phyloP scores from a whole-genome alignment of 2,113 vertebrate genomes.

The Solea solea region DNA sequence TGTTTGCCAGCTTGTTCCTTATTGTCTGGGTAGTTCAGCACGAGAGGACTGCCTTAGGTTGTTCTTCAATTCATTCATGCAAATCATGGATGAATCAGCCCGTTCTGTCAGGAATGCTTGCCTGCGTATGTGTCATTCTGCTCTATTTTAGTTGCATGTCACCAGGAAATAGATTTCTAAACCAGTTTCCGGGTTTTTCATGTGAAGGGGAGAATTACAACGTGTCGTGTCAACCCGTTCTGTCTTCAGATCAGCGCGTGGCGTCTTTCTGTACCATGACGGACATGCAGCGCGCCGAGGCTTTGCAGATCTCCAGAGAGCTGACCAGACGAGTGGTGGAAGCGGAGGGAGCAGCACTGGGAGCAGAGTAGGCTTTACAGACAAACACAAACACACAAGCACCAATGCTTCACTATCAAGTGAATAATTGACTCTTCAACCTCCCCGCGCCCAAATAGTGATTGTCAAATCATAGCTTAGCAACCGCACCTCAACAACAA shows the following conservation, averaged over 20 bases:
- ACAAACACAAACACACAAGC: conserved; percentile 17
- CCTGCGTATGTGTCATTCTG: conserved; percentile 18
- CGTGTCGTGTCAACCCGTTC: conserved; percentile 30
- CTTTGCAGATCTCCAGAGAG: conserved; percentile 86
- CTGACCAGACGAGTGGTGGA: conserved; percentile 86
- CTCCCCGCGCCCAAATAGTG: background rate
- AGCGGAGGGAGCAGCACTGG: conserved; percentile 84
- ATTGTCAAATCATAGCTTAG: conserved; percentile 14
- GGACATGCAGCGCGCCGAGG: conserved; percentile 88
- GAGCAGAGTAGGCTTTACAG: conserved; percentile 73
- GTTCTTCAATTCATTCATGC: conserved; percentile 46
- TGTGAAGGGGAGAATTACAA: conserved; percentile 23
- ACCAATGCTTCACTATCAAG: background rate
- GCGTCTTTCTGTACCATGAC: conserved; percentile 93
- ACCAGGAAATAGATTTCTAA: background rate
- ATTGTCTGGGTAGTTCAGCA: conserved; percentile 17
- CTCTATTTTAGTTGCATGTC: conserved; percentile 32
- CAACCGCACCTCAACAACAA: background rate
- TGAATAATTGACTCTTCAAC: conserved; percentile 24
- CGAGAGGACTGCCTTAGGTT: conserved; percentile 1
- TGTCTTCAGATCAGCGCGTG: conserved; percentile 90
- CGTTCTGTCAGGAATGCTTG: conserved; percentile 35
- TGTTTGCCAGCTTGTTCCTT: conserved; percentile 51
- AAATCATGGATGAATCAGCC: conserved; percentile 43
- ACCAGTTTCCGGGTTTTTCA: conserved; percentile 22